Percentiles rank a stretch among this genome's conserved stretches.
phyloP scores from a whole-genome alignment of 2,797 vertebrate species.

The Anas acuta region DNA sequence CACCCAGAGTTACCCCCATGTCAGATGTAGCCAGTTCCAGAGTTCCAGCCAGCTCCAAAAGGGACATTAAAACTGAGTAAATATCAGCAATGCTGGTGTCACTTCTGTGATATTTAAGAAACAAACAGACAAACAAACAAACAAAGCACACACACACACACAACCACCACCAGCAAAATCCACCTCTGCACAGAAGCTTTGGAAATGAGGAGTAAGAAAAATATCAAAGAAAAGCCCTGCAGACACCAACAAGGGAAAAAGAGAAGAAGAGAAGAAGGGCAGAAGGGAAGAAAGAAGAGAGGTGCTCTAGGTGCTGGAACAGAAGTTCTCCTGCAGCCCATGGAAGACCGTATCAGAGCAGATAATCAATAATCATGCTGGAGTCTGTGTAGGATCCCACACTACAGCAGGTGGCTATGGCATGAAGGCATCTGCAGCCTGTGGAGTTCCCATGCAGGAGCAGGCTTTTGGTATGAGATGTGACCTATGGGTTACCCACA shows the following conservation, averaged over 20 bases:
- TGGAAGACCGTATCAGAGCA: not conserved
- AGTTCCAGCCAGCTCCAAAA: not conserved
- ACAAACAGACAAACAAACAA: too few species aligned
- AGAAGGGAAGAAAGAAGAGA: not conserved
- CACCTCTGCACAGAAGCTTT: not conserved
- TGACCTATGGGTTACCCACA: too few species aligned
- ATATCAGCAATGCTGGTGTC: not conserved
- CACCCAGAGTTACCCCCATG: not conserved
- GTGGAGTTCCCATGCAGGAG: not conserved
- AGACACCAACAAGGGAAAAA: not conserved
- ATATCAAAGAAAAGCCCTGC: not conserved
- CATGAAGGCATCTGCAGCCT: not conserved
- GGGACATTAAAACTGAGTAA: not conserved
- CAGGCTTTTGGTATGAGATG: not conserved
- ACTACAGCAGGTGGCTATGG: not conserved
- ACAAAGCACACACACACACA: too few species aligned
- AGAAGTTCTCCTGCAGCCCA: not conserved
- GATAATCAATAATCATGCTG: not conserved
- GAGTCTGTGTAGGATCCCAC: not conserved
- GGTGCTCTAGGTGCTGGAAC: not conserved
- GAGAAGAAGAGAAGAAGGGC: not conserved
- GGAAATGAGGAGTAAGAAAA: not conserved
- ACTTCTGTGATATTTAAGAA: not conserved
- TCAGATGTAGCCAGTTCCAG: not conserved
- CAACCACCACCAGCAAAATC: too few species aligned